Evolutionary conservation across 2,113 vertebrate genomes (phyloP).

Genomic region (Macquaria australasica): DNA sequence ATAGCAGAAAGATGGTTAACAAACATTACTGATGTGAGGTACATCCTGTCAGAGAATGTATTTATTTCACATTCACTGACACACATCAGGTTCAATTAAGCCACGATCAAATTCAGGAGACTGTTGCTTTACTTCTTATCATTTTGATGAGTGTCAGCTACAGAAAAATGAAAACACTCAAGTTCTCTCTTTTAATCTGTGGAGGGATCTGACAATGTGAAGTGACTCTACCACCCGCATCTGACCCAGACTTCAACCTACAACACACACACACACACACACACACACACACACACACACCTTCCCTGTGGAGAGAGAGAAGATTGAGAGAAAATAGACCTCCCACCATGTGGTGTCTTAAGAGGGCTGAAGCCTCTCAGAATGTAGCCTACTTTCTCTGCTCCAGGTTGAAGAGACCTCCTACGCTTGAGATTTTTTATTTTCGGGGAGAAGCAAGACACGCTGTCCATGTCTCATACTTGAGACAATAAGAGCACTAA

Average conservation of each 20-base stretch:
- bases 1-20: background rate
- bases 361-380: conserved; percentile 69
- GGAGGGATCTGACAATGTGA: conserved; percentile 55
- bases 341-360: conserved; percentile 63
- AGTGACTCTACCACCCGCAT: conserved; percentile 57
- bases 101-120: background rate
- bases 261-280: conserved; percentile 26
- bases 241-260: conserved; percentile 62
- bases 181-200: conserved; percentile 47
- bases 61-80: background rate
- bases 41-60: background rate
- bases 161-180: conserved; percentile 37
- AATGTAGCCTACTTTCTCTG: conserved; percentile 45
- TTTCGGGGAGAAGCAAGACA: conserved; percentile 18
- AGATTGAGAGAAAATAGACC: conserved; percentile 76
- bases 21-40: background rate
- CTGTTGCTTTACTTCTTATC: background rate
- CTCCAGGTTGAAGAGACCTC: conserved; percentile 58
- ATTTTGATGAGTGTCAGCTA: conserved; percentile 13
- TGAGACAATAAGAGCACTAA: conserved; percentile 14
- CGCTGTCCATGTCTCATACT: conserved; percentile 13
- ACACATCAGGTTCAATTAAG: background rate
- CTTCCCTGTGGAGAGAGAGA: conserved; percentile 45
- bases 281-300: conserved; percentile 6
- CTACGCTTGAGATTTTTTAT: conserved; percentile 35